These are phyloP conservation scores for Cotesia chilonis DNA, from an alignment of 1,140 invertebrate species.

Conservation along the genomic window DNA sequence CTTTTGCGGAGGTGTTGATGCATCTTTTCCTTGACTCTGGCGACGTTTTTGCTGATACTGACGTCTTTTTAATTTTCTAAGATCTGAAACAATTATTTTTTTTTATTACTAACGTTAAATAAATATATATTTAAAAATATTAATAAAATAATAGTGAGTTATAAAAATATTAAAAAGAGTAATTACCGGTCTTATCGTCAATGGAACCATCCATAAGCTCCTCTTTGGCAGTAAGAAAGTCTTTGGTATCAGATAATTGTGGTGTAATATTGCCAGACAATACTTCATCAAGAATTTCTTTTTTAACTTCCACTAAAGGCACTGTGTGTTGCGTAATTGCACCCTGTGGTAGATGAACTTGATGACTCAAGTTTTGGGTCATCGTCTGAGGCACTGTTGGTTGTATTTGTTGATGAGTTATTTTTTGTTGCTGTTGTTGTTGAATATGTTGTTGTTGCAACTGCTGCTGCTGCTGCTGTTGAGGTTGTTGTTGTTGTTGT, in stretches of 20 bases:
- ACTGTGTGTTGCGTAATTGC: slow-evolving; percentile 57
- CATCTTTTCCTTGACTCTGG: slow-evolving; percentile 73
- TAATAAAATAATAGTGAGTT: background rate
- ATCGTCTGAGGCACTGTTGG: slow-evolving; percentile 50
- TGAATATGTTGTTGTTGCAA: slow-evolving; percentile 4
- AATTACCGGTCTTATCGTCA: slow-evolving; percentile 63
- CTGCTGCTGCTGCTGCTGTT: slow-evolving; percentile 28
- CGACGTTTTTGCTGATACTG: slow-evolving; percentile 85
- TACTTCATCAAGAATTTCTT: slow-evolving; percentile 62
- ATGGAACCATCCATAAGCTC: slow-evolving; percentile 60
- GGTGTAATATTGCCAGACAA: slow-evolving; percentile 53
- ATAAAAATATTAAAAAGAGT: slow-evolving; percentile 24
- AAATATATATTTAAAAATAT: too few species aligned
- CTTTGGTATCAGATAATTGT: slow-evolving; percentile 64
- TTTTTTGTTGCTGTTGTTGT: slow-evolving; percentile 30
- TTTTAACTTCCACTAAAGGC: slow-evolving; percentile 65
- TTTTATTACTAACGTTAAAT: background rate
- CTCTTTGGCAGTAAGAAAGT: slow-evolving; percentile 65
- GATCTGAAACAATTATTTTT: slow-evolving; percentile 60
- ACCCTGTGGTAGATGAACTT: slow-evolving; percentile 56
- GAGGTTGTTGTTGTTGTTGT: background rate
- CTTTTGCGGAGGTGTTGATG: slow-evolving; percentile 70
- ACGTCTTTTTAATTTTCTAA: slow-evolving; percentile 81
- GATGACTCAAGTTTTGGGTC: slow-evolving; percentile 48
- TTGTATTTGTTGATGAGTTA: slow-evolving; percentile 40